Evolutionary conservation across 1,140 invertebrate species (phyloP).

Genomic region (Drosophila repleta): DNA sequence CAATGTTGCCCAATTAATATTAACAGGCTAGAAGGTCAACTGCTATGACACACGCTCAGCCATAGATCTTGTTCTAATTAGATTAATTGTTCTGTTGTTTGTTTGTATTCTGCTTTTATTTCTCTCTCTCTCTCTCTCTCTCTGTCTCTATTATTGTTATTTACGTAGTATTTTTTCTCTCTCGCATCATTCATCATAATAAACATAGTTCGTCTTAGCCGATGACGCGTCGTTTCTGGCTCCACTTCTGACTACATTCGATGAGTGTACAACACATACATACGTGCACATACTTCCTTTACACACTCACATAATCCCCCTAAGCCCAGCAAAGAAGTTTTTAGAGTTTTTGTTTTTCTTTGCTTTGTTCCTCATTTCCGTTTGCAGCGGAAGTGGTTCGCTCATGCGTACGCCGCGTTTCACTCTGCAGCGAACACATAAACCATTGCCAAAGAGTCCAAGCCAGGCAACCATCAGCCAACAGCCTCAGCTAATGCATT

Average conservation of each 20-base stretch:
- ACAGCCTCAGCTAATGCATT: too few relatives aligned
- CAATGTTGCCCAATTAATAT: constrained; percentile 42
- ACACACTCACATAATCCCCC: constrained; percentile 49
- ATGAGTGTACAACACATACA: constrained; percentile 22
- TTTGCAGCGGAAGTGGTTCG: constrained; percentile 76
- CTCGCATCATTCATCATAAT: constrained; percentile 41
- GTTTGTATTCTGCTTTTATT: constrained; percentile 16
- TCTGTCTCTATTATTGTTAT: too few relatives aligned
- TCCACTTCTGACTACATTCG: constrained; percentile 40
- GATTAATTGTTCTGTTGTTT: constrained; percentile 37
- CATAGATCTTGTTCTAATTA: constrained; percentile 51
- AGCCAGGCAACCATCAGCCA: constrained; percentile 5
- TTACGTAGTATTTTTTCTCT: constrained; percentile 15
- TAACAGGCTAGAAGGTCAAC: constrained; percentile 58
- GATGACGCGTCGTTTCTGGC: constrained; percentile 55
- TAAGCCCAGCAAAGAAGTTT: constrained; percentile 27
- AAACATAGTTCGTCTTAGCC: constrained; percentile 37
- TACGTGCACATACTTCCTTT: constrained; percentile 59
- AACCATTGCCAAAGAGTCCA: constrained; percentile 27
- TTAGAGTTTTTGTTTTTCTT: constrained; percentile 32
- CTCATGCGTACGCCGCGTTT: constrained; percentile 68
- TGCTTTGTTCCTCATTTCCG: constrained; percentile 75
- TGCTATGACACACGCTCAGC: constrained; percentile 17
- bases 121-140: background rate
- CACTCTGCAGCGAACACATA: constrained; percentile 50